Evolutionary conservation across 2,888 invertebrate species (phyloP).

Genomic region (Cryptus viduatorius): DNA sequence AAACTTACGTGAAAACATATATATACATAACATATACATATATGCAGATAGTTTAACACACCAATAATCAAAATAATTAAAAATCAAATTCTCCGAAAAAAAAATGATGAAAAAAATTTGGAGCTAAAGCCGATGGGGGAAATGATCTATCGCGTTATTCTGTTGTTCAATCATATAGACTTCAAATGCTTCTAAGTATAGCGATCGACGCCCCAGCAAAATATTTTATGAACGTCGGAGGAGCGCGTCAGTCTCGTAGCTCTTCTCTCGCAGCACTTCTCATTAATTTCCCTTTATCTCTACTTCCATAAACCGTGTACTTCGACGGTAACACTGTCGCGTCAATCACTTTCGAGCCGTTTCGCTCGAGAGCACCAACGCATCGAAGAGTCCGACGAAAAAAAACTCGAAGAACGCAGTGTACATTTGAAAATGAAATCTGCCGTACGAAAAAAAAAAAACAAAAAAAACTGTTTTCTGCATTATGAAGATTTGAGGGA

Average conservation of each 20-base stretch:
- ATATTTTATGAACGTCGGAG: background rate
- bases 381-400: no score
- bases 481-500: background rate
- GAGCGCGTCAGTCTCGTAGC: background rate
- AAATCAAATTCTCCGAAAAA: background rate
- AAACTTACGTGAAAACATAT: background rate
- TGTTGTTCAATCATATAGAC: background rate
- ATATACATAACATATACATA: no score
- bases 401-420: no score
- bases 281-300: conserved; percentile 4
- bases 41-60: background rate
- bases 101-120: background rate
- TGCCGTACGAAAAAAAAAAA: background rate
- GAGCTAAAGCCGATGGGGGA: background rate
- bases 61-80: background rate
- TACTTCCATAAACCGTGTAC: background rate
- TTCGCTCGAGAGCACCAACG: no score
- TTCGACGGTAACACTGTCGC: no score
- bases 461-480: background rate
- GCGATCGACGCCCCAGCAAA: background rate
- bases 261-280: conserved; percentile 1
- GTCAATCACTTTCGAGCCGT: no score
- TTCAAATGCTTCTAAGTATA: background rate
- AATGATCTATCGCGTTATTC: background rate
- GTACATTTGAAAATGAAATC: no score